phyloP scores from a whole-genome alignment of 2,797 vertebrate species.

The Sciurus vulgaris region DNA sequence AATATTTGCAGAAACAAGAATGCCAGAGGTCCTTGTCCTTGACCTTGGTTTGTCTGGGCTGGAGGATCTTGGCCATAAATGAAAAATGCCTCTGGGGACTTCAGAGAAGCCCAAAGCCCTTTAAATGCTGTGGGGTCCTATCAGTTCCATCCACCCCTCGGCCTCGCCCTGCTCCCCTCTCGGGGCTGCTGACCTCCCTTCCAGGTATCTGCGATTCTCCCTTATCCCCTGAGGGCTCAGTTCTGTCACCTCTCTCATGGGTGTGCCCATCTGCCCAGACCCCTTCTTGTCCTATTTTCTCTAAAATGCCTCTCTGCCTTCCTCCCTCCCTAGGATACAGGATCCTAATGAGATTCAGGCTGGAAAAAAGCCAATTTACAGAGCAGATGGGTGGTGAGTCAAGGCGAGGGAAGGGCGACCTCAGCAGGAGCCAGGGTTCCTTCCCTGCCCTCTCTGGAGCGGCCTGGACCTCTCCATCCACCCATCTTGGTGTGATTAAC shows the following conservation, averaged over 20 bases:
- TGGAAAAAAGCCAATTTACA: slow-evolving; percentile 49
- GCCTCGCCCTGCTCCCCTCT: neutral
- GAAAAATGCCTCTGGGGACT: neutral
- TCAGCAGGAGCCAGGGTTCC: slow-evolving; percentile 29
- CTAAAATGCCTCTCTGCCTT: neutral
- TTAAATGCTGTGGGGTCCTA: neutral
- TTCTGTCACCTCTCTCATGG: neutral
- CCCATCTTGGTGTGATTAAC: slow-evolving; percentile 66
- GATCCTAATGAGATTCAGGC: slow-evolving; percentile 41
- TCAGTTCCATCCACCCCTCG: neutral
- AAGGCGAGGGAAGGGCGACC: slow-evolving; percentile 49
- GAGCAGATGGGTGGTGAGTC: slow-evolving; percentile 55
- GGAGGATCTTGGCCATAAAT: neutral
- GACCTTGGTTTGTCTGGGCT: slow-evolving; percentile 59
- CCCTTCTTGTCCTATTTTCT: neutral
- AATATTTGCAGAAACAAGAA: slow-evolving; percentile 68
- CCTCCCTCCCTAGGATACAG: neutral
- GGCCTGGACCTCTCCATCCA: neutral
- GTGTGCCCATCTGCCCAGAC: neutral
- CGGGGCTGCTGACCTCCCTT: neutral
- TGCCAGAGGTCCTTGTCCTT: slow-evolving; percentile 24
- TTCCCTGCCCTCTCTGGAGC: neutral
- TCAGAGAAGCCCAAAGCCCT: neutral
- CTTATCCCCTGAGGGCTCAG: accelerated
- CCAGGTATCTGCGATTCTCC: neutral